Conservation (phyloP, 2,113 vertebrate genomes). For the Fregetta grallaria region DNA sequence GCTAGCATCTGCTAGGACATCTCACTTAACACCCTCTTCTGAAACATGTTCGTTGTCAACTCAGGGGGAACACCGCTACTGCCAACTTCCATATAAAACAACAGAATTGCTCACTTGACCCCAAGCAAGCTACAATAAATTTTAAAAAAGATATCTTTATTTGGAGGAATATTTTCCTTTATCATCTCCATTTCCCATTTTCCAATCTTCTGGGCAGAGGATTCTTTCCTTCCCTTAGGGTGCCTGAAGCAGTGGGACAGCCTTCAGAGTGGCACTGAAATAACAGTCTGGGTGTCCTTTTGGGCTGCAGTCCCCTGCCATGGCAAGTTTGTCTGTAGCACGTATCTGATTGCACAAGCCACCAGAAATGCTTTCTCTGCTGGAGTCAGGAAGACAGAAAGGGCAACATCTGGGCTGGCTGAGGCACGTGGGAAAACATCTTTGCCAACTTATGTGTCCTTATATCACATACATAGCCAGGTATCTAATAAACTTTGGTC, state of each 20-base stretch:
- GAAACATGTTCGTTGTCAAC: background rate
- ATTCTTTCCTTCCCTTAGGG: background rate
- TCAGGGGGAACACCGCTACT: background rate
- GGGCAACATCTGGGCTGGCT: background rate
- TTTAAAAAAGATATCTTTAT: background rate
- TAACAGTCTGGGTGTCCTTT: background rate
- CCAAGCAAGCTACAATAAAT: background rate
- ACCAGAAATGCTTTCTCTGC: background rate
- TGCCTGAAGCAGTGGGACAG: background rate
- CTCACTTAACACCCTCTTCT: conserved; percentile 26
- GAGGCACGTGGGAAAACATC: background rate
- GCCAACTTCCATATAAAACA: background rate
- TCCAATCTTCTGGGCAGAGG: background rate
- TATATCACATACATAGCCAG: background rate
- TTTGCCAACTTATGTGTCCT: background rate
- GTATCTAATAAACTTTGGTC: background rate
- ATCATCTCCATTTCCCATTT: background rate
- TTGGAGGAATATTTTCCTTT: background rate
- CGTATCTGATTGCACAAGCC: background rate
- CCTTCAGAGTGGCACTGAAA: background rate
- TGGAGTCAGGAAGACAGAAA: background rate
- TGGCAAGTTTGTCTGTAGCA: background rate
- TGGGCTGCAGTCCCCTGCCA: background rate
- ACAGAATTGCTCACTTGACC: background rate
- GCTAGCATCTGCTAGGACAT: conserved; percentile 1